A percentile compares a stretch with the other conserved stretches of the same genome.
These are phyloP conservation scores for Trichomalopsis sarcophagae DNA, from an alignment of 1,140 invertebrate genomes.

Conservation along the genomic window DNA sequence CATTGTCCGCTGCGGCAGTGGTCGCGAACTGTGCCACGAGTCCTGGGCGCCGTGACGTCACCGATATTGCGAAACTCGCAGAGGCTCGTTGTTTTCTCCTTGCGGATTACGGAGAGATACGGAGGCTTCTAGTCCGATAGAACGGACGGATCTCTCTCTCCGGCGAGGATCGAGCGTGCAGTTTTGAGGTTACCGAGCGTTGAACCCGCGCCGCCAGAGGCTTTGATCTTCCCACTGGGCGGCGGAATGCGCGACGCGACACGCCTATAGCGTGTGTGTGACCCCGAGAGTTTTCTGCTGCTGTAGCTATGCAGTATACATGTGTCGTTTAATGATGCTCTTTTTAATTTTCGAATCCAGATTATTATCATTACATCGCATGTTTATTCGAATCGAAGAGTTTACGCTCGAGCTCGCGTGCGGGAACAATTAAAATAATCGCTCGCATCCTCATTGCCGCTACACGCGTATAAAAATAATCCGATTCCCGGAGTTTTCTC, in stretches of 20 bases:
- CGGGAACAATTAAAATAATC: neutral
- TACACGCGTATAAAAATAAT: neutral
- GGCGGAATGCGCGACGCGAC: conserved; percentile 12
- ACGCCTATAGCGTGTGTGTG: neutral
- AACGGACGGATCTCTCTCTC: neutral
- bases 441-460: neutral
- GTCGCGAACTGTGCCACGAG: neutral
- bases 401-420: neutral
- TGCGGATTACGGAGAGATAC: neutral
- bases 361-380: neutral
- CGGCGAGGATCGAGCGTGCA: neutral
- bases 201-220: conserved; percentile 14
- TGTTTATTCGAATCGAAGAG: neutral
- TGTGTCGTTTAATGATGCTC: neutral
- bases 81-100: neutral
- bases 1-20: neutral
- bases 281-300: neutral
- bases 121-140: neutral
- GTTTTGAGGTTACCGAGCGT: conserved; percentile 7
- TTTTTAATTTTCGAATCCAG: too few relatives aligned
- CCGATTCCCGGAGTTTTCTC: neutral
- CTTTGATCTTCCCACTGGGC: conserved; percentile 30
- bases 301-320: neutral
- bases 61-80: neutral
- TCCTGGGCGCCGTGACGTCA: conserved; percentile 9